These are phyloP conservation scores for Distichodus sexfasciatus DNA, from an alignment of 2,797 vertebrate genomes.

Conservation along the genomic window DNA sequence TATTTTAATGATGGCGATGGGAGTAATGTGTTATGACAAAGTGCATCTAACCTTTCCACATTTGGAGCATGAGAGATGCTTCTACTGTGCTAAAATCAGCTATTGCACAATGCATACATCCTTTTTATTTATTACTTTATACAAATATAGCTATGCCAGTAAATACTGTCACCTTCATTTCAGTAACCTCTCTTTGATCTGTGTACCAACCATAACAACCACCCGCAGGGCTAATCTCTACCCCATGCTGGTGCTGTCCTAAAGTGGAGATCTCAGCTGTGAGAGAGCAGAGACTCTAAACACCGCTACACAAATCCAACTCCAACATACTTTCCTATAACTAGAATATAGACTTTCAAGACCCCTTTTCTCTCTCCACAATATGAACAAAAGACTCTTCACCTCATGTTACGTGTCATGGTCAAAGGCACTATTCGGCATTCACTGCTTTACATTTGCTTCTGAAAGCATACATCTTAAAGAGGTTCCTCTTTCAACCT, in stretches of 20 bases:
- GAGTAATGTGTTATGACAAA: too few relatives aligned
- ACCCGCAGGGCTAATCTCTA: constrained; percentile 15
- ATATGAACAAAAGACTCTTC: neutral
- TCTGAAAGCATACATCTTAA: too few relatives aligned
- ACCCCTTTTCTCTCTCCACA: neutral
- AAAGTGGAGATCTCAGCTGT: constrained; percentile 20
- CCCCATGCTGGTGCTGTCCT: constrained; percentile 17
- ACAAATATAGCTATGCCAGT: neutral
- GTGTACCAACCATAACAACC: constrained; percentile 3
- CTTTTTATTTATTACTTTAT: too few relatives aligned
- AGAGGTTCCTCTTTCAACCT: constrained; percentile 24
- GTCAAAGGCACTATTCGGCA: neutral
- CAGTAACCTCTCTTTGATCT: neutral
- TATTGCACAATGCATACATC: too few relatives aligned
- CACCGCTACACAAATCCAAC: too few relatives aligned
- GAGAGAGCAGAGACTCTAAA: constrained; percentile 3
- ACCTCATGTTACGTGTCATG: neutral
- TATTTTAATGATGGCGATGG: too few relatives aligned
- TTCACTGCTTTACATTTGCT: too few relatives aligned
- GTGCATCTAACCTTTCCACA: too few relatives aligned
- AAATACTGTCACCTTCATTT: neutral
- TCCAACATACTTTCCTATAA: too few relatives aligned
- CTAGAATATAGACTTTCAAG: too few relatives aligned
- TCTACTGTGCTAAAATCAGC: too few relatives aligned
- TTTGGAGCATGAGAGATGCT: too few relatives aligned